phyloP scores from a whole-genome alignment of 2,113 vertebrate genomes.

The Bufo gargarizans region DNA sequence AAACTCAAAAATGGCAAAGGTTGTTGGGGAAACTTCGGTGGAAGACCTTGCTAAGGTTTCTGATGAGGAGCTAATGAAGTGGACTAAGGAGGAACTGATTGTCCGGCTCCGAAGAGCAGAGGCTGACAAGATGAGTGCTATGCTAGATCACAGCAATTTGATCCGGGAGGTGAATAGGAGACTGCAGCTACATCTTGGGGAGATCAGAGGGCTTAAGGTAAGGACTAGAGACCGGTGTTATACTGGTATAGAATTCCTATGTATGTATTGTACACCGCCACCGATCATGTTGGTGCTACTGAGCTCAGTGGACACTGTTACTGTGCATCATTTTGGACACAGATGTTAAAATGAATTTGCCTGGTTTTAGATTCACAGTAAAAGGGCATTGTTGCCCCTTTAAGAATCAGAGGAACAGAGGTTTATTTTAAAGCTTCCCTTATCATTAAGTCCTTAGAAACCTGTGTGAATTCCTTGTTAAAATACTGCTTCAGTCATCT shows the following conservation, averaged over 20 bases:
- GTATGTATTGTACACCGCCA: not conserved
- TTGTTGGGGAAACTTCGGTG: constrained; percentile 66
- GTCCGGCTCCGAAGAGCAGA: constrained; percentile 88
- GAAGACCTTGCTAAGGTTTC: constrained; percentile 89
- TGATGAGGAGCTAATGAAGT: constrained; percentile 90
- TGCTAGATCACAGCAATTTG: constrained; percentile 95
- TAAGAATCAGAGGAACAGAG: not conserved
- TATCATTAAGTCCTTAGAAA: not conserved
- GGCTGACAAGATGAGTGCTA: constrained; percentile 94
- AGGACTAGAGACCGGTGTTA: constrained; percentile 32
- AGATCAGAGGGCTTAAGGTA: constrained; percentile 96
- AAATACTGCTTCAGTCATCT: not conserved
- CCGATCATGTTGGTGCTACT: not conserved
- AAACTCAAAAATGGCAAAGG: constrained; percentile 67
- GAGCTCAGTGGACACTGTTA: not conserved
- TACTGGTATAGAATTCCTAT: not conserved
- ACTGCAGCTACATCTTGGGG: constrained; percentile 93
- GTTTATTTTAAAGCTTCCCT: not conserved
- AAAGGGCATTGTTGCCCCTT: not conserved
- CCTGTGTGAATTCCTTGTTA: not conserved
- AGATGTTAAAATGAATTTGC: not conserved
- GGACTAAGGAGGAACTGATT: constrained; percentile 93
- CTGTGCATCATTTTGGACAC: not conserved
- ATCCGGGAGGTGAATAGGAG: constrained; percentile 97
- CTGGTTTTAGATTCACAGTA: not conserved